Conservation (phyloP, 2,888 invertebrate genomes). For the Horisme vitalbata region DNA sequence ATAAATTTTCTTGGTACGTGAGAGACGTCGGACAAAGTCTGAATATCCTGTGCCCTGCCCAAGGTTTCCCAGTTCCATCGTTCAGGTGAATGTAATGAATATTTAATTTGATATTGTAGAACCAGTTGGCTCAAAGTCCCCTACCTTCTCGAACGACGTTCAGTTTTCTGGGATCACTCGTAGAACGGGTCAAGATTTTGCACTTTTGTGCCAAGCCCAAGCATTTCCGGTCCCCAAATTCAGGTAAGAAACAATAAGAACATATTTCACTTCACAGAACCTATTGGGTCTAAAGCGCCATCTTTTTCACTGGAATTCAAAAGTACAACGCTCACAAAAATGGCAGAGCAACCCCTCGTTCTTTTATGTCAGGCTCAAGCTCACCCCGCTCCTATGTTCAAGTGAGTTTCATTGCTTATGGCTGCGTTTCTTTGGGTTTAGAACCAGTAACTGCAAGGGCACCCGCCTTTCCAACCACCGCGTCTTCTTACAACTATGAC, state of each 20-base stretch:
- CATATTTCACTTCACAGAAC: constrained; percentile 70
- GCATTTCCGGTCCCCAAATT: constrained; percentile 87
- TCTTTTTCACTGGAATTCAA: constrained; percentile 82
- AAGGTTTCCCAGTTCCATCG: constrained; percentile 86
- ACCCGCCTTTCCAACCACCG: constrained; percentile 77
- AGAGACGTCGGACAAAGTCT: constrained; percentile 77
- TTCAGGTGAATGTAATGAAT: constrained; percentile 84
- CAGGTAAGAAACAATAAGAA: constrained; percentile 66
- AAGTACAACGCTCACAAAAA: constrained; percentile 83
- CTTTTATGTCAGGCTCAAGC: constrained; percentile 88
- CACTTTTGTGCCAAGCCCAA: constrained; percentile 89
- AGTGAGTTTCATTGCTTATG: constrained; percentile 74
- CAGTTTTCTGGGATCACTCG: constrained; percentile 87
- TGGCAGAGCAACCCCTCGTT: constrained; percentile 77
- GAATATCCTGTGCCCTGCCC: constrained; percentile 84
- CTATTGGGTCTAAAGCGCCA: constrained; percentile 84
- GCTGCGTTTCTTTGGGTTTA: constrained; percentile 54
- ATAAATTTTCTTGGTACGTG: constrained; percentile 84
- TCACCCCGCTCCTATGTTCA: constrained; percentile 86
- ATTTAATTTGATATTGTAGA: constrained; percentile 74
- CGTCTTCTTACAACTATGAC: constrained; percentile 76
- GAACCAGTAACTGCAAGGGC: constrained; percentile 78
- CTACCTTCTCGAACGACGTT: constrained; percentile 87
- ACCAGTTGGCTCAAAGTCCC: constrained; percentile 88
- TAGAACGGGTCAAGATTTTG: constrained; percentile 84